Evolutionary conservation across 2,888 invertebrate genomes (phyloP).

Genomic region (Cosmopolites sordidus): DNA sequence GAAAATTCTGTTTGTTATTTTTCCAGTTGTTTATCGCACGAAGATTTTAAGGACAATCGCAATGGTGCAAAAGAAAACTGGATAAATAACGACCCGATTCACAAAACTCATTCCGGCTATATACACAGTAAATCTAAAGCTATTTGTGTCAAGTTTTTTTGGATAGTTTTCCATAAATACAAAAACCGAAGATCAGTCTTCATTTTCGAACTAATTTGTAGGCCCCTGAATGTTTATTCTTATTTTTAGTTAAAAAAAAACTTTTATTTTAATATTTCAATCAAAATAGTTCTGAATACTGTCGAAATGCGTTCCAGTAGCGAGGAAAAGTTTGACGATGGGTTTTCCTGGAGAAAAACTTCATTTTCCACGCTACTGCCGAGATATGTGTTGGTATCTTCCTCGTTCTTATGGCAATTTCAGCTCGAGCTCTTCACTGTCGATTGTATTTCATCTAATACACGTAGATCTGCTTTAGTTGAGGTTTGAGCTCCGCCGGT

Average conservation of each 20-base stretch:
- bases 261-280: not conserved
- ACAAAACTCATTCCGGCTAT: too few species aligned
- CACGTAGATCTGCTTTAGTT: constrained; percentile 84
- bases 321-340: not conserved
- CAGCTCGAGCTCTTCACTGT: not conserved
- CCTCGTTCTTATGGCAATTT: constrained; percentile 7
- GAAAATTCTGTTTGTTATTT: constrained; percentile 3
- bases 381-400: not conserved
- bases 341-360: constrained; percentile 9
- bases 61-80: too few species aligned
- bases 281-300: not conserved
- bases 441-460: constrained; percentile 54
- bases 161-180: too few species aligned
- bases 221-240: not conserved
- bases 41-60: too few species aligned
- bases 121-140: too few species aligned
- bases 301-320: not conserved
- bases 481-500: constrained; percentile 81
- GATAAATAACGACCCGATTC: too few species aligned
- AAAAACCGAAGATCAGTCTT: not conserved
- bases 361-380: constrained; percentile 3
- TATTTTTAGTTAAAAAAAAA: not conserved
- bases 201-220: not conserved
- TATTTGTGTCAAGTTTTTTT: too few species aligned
- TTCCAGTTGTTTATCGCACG: constrained; percentile 3